phyloP scores from a whole-genome alignment of 2,113 vertebrate species.

The Willisornis vidua region DNA sequence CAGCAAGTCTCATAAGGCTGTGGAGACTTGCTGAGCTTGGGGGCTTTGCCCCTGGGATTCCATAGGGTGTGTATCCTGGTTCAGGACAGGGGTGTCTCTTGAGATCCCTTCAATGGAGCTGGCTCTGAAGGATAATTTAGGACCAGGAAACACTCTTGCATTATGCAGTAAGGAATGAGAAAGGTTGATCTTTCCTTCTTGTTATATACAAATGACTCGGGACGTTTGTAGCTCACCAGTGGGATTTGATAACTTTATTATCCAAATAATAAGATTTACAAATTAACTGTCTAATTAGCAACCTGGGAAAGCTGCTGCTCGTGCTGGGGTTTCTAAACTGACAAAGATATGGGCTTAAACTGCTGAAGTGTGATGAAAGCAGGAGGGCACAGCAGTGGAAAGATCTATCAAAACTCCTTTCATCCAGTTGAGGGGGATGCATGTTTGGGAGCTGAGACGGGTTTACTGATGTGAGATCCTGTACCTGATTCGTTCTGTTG shows the following conservation, averaged over 20 bases:
- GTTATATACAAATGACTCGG: not conserved
- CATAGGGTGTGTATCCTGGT: not conserved
- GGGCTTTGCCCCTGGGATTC: not conserved
- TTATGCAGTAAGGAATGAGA: not conserved
- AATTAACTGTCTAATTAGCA: conserved; percentile 46
- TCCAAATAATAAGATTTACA: conserved; percentile 44
- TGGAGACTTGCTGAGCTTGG: accelerated
- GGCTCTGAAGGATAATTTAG: not conserved
- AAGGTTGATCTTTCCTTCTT: not conserved
- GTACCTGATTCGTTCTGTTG: accelerated
- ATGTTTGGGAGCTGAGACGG: accelerated
- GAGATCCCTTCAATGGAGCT: not conserved
- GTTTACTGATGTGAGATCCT: accelerated
- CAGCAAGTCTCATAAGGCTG: not conserved
- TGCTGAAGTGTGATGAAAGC: not conserved
- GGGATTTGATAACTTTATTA: conserved; percentile 49
- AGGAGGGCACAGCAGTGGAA: accelerated
- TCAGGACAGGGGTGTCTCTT: not conserved
- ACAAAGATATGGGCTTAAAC: not conserved
- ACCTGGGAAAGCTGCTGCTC: conserved; percentile 8
- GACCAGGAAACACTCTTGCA: not conserved
- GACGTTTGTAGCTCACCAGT: not conserved
- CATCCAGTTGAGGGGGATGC: not conserved
- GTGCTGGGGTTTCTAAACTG: not conserved
- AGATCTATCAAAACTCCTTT: not conserved